Percentiles rank a stretch among this genome's conserved stretches.
Evolutionary conservation across 2,797 vertebrate genomes (phyloP).

Genomic region (Falco cherrug): DNA sequence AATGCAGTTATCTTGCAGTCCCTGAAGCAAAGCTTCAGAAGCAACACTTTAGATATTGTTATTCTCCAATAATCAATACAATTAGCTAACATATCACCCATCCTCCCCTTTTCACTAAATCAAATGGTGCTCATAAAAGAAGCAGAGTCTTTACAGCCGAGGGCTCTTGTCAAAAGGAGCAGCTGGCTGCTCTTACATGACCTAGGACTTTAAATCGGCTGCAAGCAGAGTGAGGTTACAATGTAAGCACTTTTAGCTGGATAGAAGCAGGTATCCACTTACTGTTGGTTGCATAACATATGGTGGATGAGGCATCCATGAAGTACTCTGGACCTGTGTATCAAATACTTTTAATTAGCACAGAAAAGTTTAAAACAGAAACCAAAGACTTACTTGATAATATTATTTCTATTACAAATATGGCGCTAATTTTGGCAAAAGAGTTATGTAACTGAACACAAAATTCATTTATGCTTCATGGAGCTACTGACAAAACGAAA

Average conservation of each 20-base stretch:
- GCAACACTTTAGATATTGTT: neutral
- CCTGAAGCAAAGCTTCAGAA: constrained; percentile 15
- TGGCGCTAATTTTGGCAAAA: neutral
- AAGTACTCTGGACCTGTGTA: constrained; percentile 97
- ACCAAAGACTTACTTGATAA: constrained; percentile 12
- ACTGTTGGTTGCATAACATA: constrained; percentile 99
- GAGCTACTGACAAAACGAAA: neutral
- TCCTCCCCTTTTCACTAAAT: neutral
- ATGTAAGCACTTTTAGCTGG: constrained; percentile 36
- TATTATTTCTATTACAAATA: neutral
- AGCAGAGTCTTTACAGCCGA: neutral
- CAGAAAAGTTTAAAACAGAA: constrained; percentile 57
- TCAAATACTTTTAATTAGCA: constrained; percentile 78
- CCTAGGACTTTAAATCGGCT: neutral
- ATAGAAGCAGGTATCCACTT: constrained; percentile 81
- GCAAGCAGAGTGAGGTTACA: constrained; percentile 1
- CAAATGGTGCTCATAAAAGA: neutral
- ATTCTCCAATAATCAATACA: neutral
- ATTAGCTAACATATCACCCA: neutral
- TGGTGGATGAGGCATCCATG: constrained; percentile 99
- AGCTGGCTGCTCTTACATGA: neutral
- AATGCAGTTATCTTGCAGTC: neutral
- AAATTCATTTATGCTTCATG: neutral
- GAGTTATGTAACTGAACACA: neutral
- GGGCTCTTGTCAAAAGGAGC: neutral